Base-by-base conservation (phyloP, 1,140 invertebrate genomes). In the Apis cerana region DNA sequence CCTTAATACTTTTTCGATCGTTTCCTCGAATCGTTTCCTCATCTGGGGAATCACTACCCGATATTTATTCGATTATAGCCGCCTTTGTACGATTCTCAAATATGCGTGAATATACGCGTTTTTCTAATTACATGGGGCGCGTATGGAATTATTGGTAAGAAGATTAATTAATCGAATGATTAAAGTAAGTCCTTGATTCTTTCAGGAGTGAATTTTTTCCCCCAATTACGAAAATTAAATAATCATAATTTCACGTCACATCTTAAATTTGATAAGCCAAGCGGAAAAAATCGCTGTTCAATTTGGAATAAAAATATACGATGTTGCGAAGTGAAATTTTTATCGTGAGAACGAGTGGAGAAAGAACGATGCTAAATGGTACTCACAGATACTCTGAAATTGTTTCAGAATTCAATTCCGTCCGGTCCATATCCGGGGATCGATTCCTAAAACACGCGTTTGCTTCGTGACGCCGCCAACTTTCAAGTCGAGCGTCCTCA, bases 1-100 rank as follows among this genome's bases (percentile, higher is more conserved):
- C 80, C 83, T 83, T 85, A 88, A 94, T 93, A 89, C 88, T 88
- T 93, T 93, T 93, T 91, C 91, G 91, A 93, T 92, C 91, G 70
- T 68, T 75, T 62, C 79, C 75, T 67, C 69, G 58, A 74, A 61
- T 61, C 21, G 64, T 70, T 59, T 56, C 67, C 81, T 52, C 75
- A 12, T 75, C 27, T 69, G 21, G n/a, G 33, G 56, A 71, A 82
- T 78, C 64, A 50, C 64, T 61, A 23, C 15, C 1, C n/a, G 23
- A n/a, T 33, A 48, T 52, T 68, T 69, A 68, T 82, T 68, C 64
- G 43, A 21, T 59, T 52, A 11, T 43, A 19, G 33, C 64, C 27
- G 10, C 54, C 43, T 56, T 59, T 52, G 27, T 15, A 1, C 17
- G 19, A 43, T 43, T 17, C 48, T 62, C 7, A 19, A 23, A 21